Conservation (phyloP, 92 coral and sea anemone genomes). For the Siderastrea radians region DNA sequence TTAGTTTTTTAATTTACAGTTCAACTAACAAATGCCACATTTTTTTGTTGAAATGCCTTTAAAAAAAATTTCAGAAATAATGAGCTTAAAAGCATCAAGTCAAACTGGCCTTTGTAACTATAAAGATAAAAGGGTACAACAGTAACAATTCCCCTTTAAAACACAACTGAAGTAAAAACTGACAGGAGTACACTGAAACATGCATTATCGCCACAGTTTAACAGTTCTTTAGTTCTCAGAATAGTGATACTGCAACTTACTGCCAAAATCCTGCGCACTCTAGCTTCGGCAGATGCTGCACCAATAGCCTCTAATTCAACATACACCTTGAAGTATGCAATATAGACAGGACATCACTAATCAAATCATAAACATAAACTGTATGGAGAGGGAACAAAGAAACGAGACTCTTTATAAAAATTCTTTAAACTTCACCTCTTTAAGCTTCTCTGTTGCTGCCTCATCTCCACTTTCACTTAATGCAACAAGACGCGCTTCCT, state of each 20-base stretch:
- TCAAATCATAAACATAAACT: not conserved
- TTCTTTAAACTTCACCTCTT: constrained; percentile 75
- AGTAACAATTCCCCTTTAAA: no score
- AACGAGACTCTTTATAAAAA: not conserved
- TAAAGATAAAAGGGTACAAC: no score
- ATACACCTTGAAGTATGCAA: constrained; percentile 72
- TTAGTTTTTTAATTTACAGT: no score
- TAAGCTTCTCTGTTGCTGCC: constrained; percentile 82
- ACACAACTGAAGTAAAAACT: no score
- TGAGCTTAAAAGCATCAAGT: no score
- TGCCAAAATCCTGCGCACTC: constrained; percentile 97
- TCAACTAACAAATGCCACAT: no score
- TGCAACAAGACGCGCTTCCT: constrained; percentile 88
- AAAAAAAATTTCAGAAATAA: no score
- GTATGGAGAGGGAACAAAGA: not conserved
- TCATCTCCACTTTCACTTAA: constrained; percentile 96
- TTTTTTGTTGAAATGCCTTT: no score
- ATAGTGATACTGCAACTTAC: constrained; percentile 57
- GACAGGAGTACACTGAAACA: not conserved
- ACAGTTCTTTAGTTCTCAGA: no score
- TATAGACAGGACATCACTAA: not conserved
- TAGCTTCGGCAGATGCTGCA: constrained; percentile 97
- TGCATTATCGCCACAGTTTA: not conserved
- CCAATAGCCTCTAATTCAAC: constrained; percentile 96
- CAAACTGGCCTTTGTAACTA: no score